phyloP scores from a whole-genome alignment of 2,113 vertebrate genomes.

The Cnemophilus loriae region DNA sequence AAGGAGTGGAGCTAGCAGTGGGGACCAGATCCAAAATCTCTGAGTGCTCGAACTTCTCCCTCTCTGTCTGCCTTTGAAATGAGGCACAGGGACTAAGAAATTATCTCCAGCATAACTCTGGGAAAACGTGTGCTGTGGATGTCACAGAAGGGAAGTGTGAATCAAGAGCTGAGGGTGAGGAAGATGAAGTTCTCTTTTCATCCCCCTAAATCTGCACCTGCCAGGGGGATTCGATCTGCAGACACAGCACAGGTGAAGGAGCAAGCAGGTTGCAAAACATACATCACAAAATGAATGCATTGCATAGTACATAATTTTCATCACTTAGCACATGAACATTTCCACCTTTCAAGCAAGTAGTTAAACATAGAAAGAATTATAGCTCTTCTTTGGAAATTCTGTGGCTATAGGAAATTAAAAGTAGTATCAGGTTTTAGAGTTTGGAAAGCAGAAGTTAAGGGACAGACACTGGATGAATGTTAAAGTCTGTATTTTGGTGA shows the following conservation, averaged over 20 bases:
- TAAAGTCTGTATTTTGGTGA: background rate
- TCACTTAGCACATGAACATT: background rate
- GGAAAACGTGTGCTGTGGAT: background rate
- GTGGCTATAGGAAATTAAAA: background rate
- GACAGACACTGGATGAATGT: background rate
- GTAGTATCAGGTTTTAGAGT: background rate
- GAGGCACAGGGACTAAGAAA: background rate
- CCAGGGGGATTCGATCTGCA: background rate
- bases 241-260: background rate
- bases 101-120: background rate
- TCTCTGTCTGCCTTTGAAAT: background rate
- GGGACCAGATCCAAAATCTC: background rate
- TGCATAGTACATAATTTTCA: background rate
- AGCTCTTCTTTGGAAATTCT: background rate
- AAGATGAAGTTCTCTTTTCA: background rate
- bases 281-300: background rate
- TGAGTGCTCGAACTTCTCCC: background rate
- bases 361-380: background rate
- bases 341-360: background rate
- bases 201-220: background rate
- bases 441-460: background rate
- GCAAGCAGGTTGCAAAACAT: background rate
- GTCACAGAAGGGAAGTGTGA: background rate
- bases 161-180: background rate
- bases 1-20: fast-evolving